Evolutionary conservation across 2,797 vertebrate species (phyloP), one percentile per base, ranked within the genome.

Genomic region (Gila robusta): DNA sequence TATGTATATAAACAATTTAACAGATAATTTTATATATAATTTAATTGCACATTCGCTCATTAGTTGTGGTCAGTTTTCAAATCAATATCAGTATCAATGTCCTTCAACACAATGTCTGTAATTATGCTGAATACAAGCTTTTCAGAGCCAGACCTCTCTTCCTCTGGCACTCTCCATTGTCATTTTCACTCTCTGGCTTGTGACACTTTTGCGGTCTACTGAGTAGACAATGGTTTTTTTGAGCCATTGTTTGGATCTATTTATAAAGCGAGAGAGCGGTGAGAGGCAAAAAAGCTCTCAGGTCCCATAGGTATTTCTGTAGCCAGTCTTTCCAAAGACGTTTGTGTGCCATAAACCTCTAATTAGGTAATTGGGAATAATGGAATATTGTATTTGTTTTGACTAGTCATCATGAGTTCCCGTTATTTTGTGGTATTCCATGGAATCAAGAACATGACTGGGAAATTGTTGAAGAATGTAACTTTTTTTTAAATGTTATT

Each of bases 171-270:
- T 89, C 87, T 86, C 86, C 66, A 87, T 89, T 91, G 90, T 92
- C 91, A 90, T 91, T 91, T 86, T 88, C 88, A 66, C 81, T 87
- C 87, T 86, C 82, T 79, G 71, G 89, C 88, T 88, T 89, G 88
- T 91, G 90, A 88, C 89, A 89, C 87, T 89, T 89, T 79, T 90
- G 90, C 56, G 91, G 92, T 91, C 76, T 82, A 80, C 81, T 74
- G 82, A 90, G 91, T 79, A 92, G 90, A 92, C 92, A 93, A 91
- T 91, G 91, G 69, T 85, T 92, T 91, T 88, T 91, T 87, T 72
- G 73, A 89, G 86, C 89, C 88, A 92, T 92, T 92, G 91, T 93
- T 90, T 83, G 28, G 41, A 78, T 85, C 88, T 93, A 90, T 93
- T 92, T 92, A 88, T 92, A 92, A 91, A 89, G 88, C 70, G 83